These are phyloP conservation scores for Didymodactylos carnosus DNA, from an alignment of 2,888 invertebrate genomes.

Conservation along the genomic window DNA sequence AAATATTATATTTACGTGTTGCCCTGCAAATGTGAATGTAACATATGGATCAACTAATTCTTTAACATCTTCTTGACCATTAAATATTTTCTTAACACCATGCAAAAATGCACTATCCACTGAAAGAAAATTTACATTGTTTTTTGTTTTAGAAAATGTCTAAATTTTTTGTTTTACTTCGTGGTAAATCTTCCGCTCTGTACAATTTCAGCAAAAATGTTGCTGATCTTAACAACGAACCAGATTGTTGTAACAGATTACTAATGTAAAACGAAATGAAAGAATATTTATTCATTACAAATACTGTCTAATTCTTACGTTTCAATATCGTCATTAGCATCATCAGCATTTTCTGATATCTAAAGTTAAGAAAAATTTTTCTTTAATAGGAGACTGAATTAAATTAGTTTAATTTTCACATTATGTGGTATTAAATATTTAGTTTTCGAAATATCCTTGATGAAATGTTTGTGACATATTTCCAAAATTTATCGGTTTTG, in stretches of 20 bases:
- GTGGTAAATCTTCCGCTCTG: constrained; percentile 35
- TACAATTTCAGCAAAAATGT: constrained; percentile 33
- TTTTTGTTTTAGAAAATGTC: background rate
- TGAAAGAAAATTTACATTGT: constrained; percentile 18
- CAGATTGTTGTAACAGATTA: constrained; percentile 35
- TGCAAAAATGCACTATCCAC: constrained; percentile 37
- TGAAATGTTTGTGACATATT: too few species aligned
- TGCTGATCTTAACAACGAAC: constrained; percentile 35
- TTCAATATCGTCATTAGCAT: constrained; percentile 32
- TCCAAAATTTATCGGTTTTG: too few species aligned
- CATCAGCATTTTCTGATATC: constrained; percentile 16
- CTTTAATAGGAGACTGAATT: too few species aligned
- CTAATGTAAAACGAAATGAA: too few species aligned
- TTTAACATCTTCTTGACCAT: constrained; percentile 17
- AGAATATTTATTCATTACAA: constrained; percentile 9
- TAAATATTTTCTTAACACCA: constrained; percentile 35
- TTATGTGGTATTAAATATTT: too few species aligned
- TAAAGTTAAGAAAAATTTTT: background rate
- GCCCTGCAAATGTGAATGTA: constrained; percentile 35
- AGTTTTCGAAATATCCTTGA: too few species aligned
- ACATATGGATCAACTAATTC: constrained; percentile 37
- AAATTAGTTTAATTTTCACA: too few species aligned
- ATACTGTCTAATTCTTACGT: constrained; percentile 20
- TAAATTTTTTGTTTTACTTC: constrained; percentile 17
- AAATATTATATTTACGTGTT: too few species aligned